phyloP scores from a whole-genome alignment of 2,888 invertebrate species.

The Cremastobaeus sp. region DNA sequence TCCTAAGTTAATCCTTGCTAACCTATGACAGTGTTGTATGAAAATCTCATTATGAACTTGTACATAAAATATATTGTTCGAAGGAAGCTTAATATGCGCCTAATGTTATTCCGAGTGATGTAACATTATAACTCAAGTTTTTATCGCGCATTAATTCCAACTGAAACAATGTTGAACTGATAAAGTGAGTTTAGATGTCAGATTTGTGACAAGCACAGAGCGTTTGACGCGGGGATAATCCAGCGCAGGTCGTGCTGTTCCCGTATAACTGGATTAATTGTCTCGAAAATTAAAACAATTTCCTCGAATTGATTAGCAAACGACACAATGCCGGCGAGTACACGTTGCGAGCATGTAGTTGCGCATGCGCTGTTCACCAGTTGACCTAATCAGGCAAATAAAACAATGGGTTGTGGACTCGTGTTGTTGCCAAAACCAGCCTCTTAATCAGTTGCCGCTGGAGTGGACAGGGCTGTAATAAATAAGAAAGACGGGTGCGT shows the following conservation, averaged over 20 bases:
- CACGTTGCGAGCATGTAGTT: not conserved
- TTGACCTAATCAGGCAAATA: constrained; percentile 29
- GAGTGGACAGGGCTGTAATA: constrained; percentile 16
- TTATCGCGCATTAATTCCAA: constrained; percentile 10
- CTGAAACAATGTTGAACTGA: constrained; percentile 8
- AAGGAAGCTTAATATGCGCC: constrained; percentile 18
- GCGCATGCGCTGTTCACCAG: not conserved
- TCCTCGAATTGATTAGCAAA: constrained; percentile 1
- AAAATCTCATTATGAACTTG: constrained; percentile 42
- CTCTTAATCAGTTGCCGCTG: constrained; percentile 24
- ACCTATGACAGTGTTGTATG: constrained; percentile 30
- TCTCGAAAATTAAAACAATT: too few relatives aligned
- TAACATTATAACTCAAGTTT: constrained; percentile 23
- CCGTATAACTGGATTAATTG: too few relatives aligned
- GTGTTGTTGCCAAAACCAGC: constrained; percentile 34
- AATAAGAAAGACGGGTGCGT: constrained; percentile 22
- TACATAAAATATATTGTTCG: constrained; percentile 44
- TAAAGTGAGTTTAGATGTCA: constrained; percentile 15
- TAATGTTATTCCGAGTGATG: constrained; percentile 22
- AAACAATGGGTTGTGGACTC: constrained; percentile 23
- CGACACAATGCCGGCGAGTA: too few relatives aligned
- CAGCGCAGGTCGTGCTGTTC: too few relatives aligned
- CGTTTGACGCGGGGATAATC: too few relatives aligned
- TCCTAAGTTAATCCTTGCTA: constrained; percentile 22
- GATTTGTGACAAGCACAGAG: too few relatives aligned